phyloP scores from a whole-genome alignment of 1,140 invertebrate genomes.

The Helicoverpa zea region DNA sequence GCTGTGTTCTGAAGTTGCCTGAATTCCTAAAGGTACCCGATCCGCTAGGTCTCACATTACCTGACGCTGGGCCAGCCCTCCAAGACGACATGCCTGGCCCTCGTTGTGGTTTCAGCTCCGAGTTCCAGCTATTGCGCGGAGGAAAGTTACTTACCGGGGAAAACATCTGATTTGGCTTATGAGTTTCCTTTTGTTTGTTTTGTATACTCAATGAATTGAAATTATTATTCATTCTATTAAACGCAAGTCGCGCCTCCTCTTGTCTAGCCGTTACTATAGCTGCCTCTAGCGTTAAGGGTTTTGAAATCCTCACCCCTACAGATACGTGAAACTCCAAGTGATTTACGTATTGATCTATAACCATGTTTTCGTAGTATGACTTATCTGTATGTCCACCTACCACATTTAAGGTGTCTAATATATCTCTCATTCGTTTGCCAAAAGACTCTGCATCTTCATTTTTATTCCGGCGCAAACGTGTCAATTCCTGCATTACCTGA shows the following conservation, averaged over 20 bases:
- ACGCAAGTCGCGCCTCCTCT: slow-evolving; percentile 49
- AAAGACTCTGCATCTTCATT: slow-evolving; percentile 49
- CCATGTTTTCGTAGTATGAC: slow-evolving; percentile 48
- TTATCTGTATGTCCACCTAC: slow-evolving; percentile 48
- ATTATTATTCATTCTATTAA: slow-evolving; percentile 30
- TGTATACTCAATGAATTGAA: background rate
- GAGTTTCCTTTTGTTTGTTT: slow-evolving; percentile 13
- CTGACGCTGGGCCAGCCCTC: background rate
- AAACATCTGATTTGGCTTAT: slow-evolving; percentile 5
- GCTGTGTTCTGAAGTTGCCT: slow-evolving; percentile 17
- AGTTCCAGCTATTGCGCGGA: slow-evolving; percentile 6
- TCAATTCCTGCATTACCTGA: slow-evolving; percentile 49
- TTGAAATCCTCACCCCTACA: slow-evolving; percentile 48
- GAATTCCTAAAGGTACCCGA: slow-evolving; percentile 17
- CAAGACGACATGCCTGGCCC: background rate
- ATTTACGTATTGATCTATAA: slow-evolving; percentile 41
- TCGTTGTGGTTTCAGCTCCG: slow-evolving; percentile 9
- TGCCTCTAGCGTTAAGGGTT: slow-evolving; percentile 44
- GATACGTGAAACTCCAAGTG: slow-evolving; percentile 52
- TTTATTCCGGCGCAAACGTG: slow-evolving; percentile 42
- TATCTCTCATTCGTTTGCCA: slow-evolving; percentile 49
- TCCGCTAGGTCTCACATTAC: slow-evolving; percentile 16
- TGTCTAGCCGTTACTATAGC: slow-evolving; percentile 49
- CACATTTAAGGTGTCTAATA: slow-evolving; percentile 42
- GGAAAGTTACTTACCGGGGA: background rate